phyloP scores from a whole-genome alignment of 1,140 invertebrate genomes.

The Aphis gossypii region DNA sequence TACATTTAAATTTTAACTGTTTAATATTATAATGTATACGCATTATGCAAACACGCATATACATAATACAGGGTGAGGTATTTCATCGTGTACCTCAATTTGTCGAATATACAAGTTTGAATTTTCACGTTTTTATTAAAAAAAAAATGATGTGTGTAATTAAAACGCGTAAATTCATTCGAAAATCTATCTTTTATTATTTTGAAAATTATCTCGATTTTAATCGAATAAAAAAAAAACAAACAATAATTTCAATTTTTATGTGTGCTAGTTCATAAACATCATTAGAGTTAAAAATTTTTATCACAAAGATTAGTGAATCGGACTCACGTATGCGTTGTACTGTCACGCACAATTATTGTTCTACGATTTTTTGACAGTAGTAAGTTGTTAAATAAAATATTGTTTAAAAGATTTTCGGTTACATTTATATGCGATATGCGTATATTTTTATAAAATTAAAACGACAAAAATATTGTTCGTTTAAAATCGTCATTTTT shows the following conservation, averaged over 20 bases:
- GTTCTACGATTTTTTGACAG: too few species aligned
- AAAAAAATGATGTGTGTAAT: not conserved
- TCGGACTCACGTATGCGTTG: too few species aligned
- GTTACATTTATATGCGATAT: too few species aligned
- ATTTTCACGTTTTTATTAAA: not conserved
- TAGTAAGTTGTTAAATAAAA: too few species aligned
- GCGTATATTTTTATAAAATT: too few species aligned
- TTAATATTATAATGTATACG: not conserved
- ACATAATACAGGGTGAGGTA: not conserved
- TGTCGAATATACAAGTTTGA: not conserved
- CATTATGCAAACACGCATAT: constrained; percentile 6
- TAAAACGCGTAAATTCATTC: not conserved
- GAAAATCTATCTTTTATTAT: not conserved
- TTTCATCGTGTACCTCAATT: not conserved
- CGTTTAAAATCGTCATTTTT: not conserved
- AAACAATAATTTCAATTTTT: too few species aligned
- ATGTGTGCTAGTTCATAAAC: too few species aligned
- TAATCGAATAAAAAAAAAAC: too few species aligned
- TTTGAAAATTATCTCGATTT: not conserved
- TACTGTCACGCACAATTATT: too few species aligned
- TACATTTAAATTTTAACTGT: not conserved
- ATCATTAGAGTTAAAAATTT: too few species aligned
- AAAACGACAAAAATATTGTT: not conserved
- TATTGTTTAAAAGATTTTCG: too few species aligned
- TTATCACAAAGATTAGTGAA: too few species aligned